Evolutionary conservation across 1,140 invertebrate genomes (phyloP).

Genomic region (Mya arenaria): DNA sequence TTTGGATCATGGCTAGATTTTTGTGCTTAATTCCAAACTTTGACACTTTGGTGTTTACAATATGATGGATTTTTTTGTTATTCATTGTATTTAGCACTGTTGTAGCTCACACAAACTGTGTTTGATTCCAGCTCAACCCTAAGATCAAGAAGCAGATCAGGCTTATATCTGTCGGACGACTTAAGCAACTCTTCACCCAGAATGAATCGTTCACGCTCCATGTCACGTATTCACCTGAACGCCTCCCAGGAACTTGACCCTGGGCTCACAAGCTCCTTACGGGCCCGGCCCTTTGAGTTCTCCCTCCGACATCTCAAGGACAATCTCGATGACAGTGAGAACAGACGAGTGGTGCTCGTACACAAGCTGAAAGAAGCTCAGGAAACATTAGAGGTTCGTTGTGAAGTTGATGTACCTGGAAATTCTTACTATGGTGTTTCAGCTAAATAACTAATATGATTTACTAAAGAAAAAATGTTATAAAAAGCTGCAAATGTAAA

Average conservation of each 20-base stretch:
- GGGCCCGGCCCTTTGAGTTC: slow-evolving; percentile 50
- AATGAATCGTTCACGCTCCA: slow-evolving; percentile 67
- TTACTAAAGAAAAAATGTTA: no score
- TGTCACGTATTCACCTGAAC: slow-evolving; percentile 63
- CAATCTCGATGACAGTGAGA: slow-evolving; percentile 75
- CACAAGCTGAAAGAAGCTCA: slow-evolving; percentile 79
- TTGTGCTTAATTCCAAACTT: no score
- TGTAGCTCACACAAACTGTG: no score
- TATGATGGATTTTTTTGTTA: no score
- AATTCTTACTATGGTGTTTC: no score
- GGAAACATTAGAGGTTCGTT: slow-evolving; percentile 75
- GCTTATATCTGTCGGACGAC: slow-evolving; percentile 30
- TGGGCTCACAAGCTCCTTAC: slow-evolving; percentile 6
- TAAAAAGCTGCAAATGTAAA: no score
- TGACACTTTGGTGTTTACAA: no score
- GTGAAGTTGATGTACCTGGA: no score
- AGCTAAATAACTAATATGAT: no score
- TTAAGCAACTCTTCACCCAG: slow-evolving; percentile 27
- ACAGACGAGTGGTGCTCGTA: slow-evolving; percentile 70
- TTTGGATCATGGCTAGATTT: no score
- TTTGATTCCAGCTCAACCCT: slow-evolving; percentile 62
- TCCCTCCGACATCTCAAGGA: slow-evolving; percentile 63
- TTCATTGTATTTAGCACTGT: no score
- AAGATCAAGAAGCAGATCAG: slow-evolving; percentile 58
- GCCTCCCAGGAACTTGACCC: slow-evolving; percentile 56